A percentile compares a stretch with the other conserved stretches of the same genome.
These are phyloP conservation scores for Athalia cordata DNA, from an alignment of 2,888 invertebrate species.

Conservation along the genomic window DNA sequence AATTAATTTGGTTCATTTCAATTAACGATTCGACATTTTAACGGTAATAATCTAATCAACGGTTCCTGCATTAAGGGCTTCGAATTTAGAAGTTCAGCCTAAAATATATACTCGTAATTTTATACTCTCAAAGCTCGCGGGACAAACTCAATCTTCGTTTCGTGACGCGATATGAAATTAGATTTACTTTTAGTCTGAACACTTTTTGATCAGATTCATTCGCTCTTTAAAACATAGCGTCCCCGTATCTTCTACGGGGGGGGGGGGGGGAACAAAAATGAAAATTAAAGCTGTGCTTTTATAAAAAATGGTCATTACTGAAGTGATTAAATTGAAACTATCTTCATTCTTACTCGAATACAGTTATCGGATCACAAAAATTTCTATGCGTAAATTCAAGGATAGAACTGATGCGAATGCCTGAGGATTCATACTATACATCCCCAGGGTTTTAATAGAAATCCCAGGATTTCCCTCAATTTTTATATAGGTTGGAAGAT, in stretches of 20 bases:
- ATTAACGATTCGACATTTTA: conserved; percentile 25
- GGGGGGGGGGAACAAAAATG: no score
- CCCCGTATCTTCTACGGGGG: neutral
- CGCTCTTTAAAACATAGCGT: neutral
- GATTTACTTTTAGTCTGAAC: neutral
- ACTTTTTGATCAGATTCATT: neutral
- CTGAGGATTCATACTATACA: no score
- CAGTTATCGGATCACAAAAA: no score
- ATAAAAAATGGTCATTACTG: no score
- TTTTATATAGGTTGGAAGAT: neutral
- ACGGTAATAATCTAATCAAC: conserved; percentile 8
- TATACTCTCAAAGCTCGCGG: conserved; percentile 1
- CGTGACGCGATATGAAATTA: conserved; percentile 16
- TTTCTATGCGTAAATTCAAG: no score
- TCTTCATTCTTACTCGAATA: no score
- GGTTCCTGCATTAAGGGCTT: conserved; percentile 6
- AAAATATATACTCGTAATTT: neutral
- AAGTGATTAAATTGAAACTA: no score
- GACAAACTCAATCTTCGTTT: conserved; percentile 24
- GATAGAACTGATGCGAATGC: no score
- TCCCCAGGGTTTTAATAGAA: no score
- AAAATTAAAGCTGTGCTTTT: no score
- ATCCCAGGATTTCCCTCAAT: neutral
- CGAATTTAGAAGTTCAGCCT: conserved; percentile 5
- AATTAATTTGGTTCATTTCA: neutral